phyloP scores from a whole-genome alignment of 2,888 invertebrate species.

The Scaptomyza flava region DNA sequence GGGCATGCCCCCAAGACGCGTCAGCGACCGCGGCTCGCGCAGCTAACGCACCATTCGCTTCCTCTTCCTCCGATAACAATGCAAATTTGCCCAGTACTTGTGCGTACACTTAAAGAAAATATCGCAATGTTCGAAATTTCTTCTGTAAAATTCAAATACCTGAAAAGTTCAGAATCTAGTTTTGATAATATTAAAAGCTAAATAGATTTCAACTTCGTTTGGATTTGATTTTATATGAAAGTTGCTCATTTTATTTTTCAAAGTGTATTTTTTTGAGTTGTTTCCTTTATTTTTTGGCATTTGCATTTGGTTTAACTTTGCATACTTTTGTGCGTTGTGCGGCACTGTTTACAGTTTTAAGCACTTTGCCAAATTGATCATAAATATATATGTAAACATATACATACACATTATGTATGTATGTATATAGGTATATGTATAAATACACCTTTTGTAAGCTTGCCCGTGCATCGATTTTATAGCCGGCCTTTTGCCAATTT shows the following conservation, averaged over 20 bases:
- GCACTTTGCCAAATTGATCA: slow-evolving; percentile 74
- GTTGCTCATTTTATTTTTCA: neutral
- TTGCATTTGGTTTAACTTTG: slow-evolving; percentile 60
- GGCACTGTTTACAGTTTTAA: slow-evolving; percentile 70
- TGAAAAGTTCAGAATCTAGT: too few relatives aligned
- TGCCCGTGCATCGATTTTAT: slow-evolving; percentile 70
- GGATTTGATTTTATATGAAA: neutral
- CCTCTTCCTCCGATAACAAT: slow-evolving; percentile 60
- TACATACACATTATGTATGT: slow-evolving; percentile 7
- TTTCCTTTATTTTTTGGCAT: slow-evolving; percentile 22
- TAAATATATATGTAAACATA: slow-evolving; percentile 53
- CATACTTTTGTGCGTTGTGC: slow-evolving; percentile 59
- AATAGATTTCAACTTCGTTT: too few relatives aligned
- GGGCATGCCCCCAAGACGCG: slow-evolving; percentile 59
- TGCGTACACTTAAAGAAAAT: neutral
- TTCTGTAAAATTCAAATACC: neutral
- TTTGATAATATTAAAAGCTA: too few relatives aligned
- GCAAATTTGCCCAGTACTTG: slow-evolving; percentile 70
- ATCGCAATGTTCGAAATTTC: neutral
- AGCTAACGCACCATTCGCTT: slow-evolving; percentile 29
- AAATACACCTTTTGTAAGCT: slow-evolving; percentile 24
- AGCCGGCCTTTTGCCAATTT: slow-evolving; percentile 63
- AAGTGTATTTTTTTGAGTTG: slow-evolving; percentile 22
- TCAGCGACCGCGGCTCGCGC: slow-evolving; percentile 54
- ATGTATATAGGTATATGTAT: neutral